phyloP scores from a whole-genome alignment of 2,888 invertebrate genomes.

The Minunthozetes semirufus region DNA sequence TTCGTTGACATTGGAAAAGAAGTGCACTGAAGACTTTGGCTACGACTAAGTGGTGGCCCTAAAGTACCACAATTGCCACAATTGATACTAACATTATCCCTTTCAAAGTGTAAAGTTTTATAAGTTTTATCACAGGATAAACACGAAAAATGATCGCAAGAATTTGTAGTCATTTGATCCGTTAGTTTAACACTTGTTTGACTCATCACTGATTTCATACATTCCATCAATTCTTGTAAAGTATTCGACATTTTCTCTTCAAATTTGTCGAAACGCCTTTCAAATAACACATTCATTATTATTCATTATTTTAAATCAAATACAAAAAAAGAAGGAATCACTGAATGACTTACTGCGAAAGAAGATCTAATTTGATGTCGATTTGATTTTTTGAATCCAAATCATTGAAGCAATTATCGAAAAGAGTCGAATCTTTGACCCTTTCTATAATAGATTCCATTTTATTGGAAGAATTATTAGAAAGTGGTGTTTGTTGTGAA shows the following conservation, averaged over 20 bases:
- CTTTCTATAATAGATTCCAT: constrained; percentile 10
- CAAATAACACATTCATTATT: neutral
- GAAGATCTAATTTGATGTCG: neutral
- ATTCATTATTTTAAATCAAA: no score
- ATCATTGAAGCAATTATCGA: neutral
- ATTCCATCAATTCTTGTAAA: constrained; percentile 15
- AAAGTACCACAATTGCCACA: no score
- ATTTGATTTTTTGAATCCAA: neutral
- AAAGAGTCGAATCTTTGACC: neutral
- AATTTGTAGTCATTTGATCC: constrained; percentile 8
- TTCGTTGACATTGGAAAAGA: constrained; percentile 1
- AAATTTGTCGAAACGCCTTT: constrained; percentile 9
- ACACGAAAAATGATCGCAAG: constrained; percentile 5
- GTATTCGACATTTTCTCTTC: constrained; percentile 5
- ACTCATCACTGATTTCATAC: neutral
- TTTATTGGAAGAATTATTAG: neutral
- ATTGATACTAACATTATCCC: neutral
- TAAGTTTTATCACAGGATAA: constrained; percentile 20
- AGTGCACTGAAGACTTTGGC: constrained; percentile 15
- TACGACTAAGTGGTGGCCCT: neutral
- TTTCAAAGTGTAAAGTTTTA: neutral
- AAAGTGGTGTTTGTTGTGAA: neutral
- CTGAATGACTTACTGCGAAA: neutral
- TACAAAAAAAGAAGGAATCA: neutral
- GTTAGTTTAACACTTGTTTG: neutral